Evolutionary conservation across 2,888 invertebrate genomes (phyloP), one percentile per base, ranked within the genome.

Genomic region (Polyommatus iphigenia): DNA sequence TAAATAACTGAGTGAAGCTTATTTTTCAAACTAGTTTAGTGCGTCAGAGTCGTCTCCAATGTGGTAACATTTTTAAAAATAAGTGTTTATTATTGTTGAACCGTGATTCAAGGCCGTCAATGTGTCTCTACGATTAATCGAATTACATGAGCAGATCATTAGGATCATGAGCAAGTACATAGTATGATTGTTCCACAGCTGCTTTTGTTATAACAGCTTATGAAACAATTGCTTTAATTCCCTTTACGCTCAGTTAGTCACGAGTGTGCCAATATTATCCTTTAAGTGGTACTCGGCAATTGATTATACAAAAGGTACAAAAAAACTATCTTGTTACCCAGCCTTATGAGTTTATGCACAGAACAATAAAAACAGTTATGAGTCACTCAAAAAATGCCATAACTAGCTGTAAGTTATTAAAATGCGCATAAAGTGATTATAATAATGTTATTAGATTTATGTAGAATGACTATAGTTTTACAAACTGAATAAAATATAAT

Each of bases 91-190:
- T 87, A 85, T 87, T 85, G 81, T 84, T 86, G 85, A 87, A 88
- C 90, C 87, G 87, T 89, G 89, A 89, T 85, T 83, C 89, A 89
- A 91, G 89, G 89, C 85, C 87, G 82, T 79, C 80, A 78, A 80
- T 82, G 79, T 83, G 83, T 85, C 80, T 78, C 81, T 78, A 84
- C 81, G 81, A 82, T 84, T 85, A 82, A 80, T 85, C 84, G 82
- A 83, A 85, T 82, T 82, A 82, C 80, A 80, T 73, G 79, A 77
- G 72, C 78, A n/a, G 59, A 71, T 54, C 32, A 77, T 78, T 32
- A 29, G 71, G 41, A 77, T 80, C 76, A 71, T 59, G 46, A 80
- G 76, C 77, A 80, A 78, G 75, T 78, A 79, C 67, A 59, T 78
- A 79, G 80, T 71, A 79, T 79, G 77, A 73, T 78, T 71, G 62